Evolutionary conservation across 2,113 vertebrate species (phyloP).

Genomic region (Entomyzon cyanotis): DNA sequence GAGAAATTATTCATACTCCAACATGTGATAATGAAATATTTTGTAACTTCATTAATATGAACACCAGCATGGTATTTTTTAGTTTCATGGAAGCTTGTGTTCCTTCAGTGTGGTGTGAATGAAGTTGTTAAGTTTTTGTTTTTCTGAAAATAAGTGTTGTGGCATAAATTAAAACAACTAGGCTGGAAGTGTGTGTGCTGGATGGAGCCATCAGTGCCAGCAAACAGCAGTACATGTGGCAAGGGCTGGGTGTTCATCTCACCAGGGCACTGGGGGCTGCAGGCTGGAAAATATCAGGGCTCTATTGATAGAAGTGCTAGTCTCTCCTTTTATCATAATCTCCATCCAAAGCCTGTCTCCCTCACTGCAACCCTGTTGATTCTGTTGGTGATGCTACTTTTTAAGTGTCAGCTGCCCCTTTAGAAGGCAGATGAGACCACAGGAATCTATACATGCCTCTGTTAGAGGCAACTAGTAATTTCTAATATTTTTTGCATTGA

Average conservation of each 20-base stretch:
- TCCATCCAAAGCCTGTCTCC: neutral
- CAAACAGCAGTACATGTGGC: neutral
- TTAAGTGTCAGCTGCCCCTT: neutral
- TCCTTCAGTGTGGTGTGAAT: neutral
- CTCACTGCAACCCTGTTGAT: neutral
- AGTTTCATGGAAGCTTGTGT: neutral
- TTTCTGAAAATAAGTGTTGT: neutral
- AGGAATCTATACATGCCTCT: neutral
- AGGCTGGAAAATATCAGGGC: neutral
- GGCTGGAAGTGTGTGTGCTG: neutral
- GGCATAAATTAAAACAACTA: neutral
- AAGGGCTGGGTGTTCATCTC: neutral
- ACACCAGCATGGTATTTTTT: neutral
- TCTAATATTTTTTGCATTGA: neutral
- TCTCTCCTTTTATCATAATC: neutral
- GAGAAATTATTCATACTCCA: slow-evolving; percentile 30
- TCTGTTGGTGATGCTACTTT: neutral
- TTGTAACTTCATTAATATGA: slow-evolving; percentile 15
- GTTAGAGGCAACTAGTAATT: neutral
- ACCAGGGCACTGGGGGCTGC: neutral
- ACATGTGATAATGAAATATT: slow-evolving; percentile 48
- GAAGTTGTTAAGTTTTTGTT: neutral
- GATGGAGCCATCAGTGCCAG: neutral
- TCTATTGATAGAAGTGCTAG: neutral
- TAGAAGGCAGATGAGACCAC: neutral